Evolutionary conservation across 2,888 invertebrate species (phyloP).

Genomic region (Trachelus troglodyta): DNA sequence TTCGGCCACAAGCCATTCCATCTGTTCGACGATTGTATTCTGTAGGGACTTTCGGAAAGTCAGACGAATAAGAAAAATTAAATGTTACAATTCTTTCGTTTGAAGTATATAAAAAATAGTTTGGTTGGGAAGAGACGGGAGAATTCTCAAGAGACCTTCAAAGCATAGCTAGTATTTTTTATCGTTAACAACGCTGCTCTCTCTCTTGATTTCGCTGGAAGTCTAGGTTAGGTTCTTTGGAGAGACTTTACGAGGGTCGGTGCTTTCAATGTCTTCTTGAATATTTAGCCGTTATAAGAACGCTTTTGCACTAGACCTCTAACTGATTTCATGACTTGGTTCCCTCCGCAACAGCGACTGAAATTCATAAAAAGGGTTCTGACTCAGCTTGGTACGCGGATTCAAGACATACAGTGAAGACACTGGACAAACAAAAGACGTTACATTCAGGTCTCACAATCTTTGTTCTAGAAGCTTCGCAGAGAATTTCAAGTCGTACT

Average conservation of each 20-base stretch:
- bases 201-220: not conserved
- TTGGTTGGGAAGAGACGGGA: not conserved
- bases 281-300: not conserved
- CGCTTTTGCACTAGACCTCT: not conserved
- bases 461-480: too few species aligned
- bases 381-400: not conserved
- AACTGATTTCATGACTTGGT: not conserved
- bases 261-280: not conserved
- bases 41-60: not conserved
- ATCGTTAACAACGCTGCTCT: not conserved
- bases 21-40: not conserved
- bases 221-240: not conserved
- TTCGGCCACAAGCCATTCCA: not conserved
- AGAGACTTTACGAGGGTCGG: not conserved
- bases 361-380: not conserved
- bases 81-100: not conserved
- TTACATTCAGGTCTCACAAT: not conserved
- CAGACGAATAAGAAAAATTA: not conserved
- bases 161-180: not conserved
- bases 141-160: not conserved
- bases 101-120: not conserved
- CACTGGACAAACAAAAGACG: not conserved
- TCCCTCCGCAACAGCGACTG: not conserved
- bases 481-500: not conserved
- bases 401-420: not conserved